Evolutionary conservation across 2,888 invertebrate species (phyloP).

Genomic region (Halictus ligatus): DNA sequence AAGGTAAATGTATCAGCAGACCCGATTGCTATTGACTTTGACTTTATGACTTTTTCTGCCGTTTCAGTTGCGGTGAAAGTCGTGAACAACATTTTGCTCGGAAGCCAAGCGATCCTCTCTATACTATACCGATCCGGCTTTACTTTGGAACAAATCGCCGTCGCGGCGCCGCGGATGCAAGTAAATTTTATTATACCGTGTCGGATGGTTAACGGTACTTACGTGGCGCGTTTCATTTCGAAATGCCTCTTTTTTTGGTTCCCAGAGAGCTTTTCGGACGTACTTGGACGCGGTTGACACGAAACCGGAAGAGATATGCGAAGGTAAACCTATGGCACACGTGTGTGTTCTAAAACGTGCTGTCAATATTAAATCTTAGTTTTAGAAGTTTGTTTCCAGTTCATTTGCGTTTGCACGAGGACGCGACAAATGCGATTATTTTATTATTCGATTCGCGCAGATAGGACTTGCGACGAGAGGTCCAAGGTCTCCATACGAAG

Average conservation of each 20-base stretch:
- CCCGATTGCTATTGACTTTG: not conserved
- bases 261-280: constrained; percentile 75
- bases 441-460: constrained; percentile 30
- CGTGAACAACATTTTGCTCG: constrained; percentile 76
- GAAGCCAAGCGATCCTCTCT: constrained; percentile 76
- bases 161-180: constrained; percentile 75
- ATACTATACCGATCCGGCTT: constrained; percentile 76
- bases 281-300: constrained; percentile 75
- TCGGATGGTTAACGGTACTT: constrained; percentile 26
- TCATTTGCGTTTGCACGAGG: not conserved
- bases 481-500: constrained; percentile 70
- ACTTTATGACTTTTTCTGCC: not conserved
- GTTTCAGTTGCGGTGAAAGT: constrained; percentile 77
- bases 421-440: not conserved
- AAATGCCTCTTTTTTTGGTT: not conserved
- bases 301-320: constrained; percentile 58
- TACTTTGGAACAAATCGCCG: constrained; percentile 75
- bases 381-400: not conserved
- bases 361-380: not conserved
- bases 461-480: constrained; percentile 59
- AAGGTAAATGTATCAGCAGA: constrained; percentile 70
- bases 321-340: constrained; percentile 60
- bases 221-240: constrained; percentile 13
- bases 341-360: not conserved
- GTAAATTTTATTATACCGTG: constrained; percentile 63